phyloP scores from a whole-genome alignment of 2,888 invertebrate species.

The Pandemis cinnamomeana region DNA sequence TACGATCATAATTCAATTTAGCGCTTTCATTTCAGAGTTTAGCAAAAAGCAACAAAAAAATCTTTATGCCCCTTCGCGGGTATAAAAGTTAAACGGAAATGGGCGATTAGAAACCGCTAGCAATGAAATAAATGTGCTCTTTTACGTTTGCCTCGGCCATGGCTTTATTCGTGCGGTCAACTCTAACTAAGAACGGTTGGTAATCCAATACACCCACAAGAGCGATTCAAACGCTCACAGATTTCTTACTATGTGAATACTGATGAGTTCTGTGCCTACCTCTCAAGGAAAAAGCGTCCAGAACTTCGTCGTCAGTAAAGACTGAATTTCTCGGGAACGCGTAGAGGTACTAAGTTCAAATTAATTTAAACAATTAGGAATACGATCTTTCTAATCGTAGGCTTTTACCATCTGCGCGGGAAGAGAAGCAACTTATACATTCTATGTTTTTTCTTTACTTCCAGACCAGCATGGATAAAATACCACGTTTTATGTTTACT shows the following conservation, averaged over 20 bases:
- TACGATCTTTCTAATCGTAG: too few relatives aligned
- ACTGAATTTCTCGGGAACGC: too few relatives aligned
- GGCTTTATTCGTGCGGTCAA: slow-evolving; percentile 20
- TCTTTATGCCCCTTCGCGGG: background rate
- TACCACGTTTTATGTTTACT: too few relatives aligned
- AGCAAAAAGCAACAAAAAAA: slow-evolving; percentile 7
- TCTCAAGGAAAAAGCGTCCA: background rate
- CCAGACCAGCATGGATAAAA: too few relatives aligned
- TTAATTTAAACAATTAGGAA: too few relatives aligned
- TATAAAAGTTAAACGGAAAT: slow-evolving; percentile 16
- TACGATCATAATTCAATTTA: background rate
- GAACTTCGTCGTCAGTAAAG: too few relatives aligned
- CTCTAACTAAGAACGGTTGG: slow-evolving; percentile 12
- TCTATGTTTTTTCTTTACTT: too few relatives aligned
- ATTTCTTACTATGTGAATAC: too few relatives aligned
- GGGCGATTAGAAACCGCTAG: slow-evolving; percentile 21
- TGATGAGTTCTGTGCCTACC: background rate
- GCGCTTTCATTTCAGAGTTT: slow-evolving; percentile 7
- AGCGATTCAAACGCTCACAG: background rate
- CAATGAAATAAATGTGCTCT: slow-evolving; percentile 17
- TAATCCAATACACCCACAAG: background rate
- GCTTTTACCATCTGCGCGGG: too few relatives aligned
- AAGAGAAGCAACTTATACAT: too few relatives aligned
- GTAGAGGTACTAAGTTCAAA: too few relatives aligned
- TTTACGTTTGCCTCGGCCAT: slow-evolving; percentile 11